phyloP scores from a whole-genome alignment of 2,888 invertebrate species.

The Coelopa pilipes region DNA sequence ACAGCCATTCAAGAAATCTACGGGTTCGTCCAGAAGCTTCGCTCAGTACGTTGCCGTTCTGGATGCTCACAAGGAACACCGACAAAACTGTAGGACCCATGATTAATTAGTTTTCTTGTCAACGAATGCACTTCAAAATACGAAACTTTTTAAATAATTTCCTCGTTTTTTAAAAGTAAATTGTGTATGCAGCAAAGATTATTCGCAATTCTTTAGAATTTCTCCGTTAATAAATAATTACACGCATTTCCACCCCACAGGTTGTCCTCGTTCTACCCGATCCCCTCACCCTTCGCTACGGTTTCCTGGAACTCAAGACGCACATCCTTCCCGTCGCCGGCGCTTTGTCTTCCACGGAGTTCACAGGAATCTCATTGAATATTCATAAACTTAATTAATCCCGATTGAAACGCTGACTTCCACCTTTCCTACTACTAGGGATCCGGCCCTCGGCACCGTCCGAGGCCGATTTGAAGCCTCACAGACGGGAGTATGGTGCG shows the following conservation, averaged over 20 bases:
- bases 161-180: slow-evolving; percentile 9
- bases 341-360: too few relatives aligned
- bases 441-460: not conserved
- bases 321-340: not conserved
- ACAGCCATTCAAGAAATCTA: too few relatives aligned
- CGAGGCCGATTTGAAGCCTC: not conserved
- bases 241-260: slow-evolving; percentile 10
- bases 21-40: too few relatives aligned
- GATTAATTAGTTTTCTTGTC: slow-evolving; percentile 24
- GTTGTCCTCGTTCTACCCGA: too few relatives aligned
- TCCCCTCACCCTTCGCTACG: too few relatives aligned
- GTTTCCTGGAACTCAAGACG: too few relatives aligned
- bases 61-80: too few relatives aligned
- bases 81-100: too few relatives aligned
- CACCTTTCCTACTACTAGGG: not conserved
- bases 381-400: slow-evolving; percentile 40
- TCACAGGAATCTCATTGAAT: slow-evolving; percentile 28
- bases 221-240: slow-evolving; percentile 12
- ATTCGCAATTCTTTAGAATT: slow-evolving; percentile 10
- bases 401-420: slow-evolving; percentile 30
- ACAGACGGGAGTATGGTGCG: not conserved
- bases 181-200: not conserved
- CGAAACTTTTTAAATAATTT: not conserved
- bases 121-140: not conserved
- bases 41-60: too few relatives aligned